Evolutionary conservation across 1,140 invertebrate genomes (phyloP).

Genomic region (Apis cerana): DNA sequence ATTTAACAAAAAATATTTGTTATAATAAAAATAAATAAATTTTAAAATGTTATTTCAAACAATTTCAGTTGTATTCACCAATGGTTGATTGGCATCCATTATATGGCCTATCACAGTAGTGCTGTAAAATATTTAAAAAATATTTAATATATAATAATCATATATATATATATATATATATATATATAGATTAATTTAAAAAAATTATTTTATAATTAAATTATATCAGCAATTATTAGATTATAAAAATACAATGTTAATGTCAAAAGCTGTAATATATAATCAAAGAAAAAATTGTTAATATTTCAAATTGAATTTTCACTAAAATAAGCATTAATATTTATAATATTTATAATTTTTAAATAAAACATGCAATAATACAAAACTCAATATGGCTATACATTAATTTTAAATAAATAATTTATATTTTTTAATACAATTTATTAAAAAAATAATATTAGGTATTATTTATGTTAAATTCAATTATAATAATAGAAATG

Average conservation of each 20-base stretch:
- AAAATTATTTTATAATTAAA: background rate
- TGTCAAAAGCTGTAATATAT: background rate
- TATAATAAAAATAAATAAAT: slow-evolving; percentile 16
- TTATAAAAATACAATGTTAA: background rate
- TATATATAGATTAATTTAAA: background rate
- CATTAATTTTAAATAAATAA: background rate
- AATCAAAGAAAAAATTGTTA: background rate
- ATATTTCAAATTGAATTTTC: background rate
- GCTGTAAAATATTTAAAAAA: slow-evolving; percentile 74
- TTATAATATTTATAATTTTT: background rate
- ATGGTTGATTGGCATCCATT: slow-evolving; percentile 74
- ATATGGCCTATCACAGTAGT: slow-evolving; percentile 78
- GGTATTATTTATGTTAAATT: background rate
- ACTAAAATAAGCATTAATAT: too few relatives aligned
- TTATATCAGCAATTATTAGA: background rate
- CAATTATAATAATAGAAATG: background rate
- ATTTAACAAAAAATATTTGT: slow-evolving; percentile 3
- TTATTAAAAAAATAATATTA: background rate
- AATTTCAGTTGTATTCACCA: slow-evolving; percentile 71
- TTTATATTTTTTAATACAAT: background rate
- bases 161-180: background rate
- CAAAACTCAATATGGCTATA: slow-evolving; percentile 20
- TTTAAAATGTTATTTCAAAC: slow-evolving; percentile 57
- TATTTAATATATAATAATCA: background rate
- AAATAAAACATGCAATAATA: slow-evolving; percentile 35